Base-by-base conservation (phyloP, 2,113 vertebrate species). In the Myrmecophaga tridactyla region DNA sequence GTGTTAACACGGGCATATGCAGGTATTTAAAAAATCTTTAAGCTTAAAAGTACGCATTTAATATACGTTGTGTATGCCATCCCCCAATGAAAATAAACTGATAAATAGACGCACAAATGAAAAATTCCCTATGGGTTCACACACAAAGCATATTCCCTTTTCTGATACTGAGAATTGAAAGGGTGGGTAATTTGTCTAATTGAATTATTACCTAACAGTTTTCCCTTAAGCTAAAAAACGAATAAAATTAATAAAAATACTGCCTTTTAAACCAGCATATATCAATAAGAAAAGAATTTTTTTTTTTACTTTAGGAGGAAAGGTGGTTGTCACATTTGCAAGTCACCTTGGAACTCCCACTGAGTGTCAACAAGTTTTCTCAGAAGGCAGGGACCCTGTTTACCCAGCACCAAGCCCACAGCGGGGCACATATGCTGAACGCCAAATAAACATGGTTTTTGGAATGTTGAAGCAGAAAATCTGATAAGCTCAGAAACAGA, bases 191-290 rank as follows among this genome's bases (percentile, higher is more conserved):
- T 43, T 80, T 46, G 39, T 70, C 29, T 81, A 69, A 78, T 23
- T 87, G 62, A 95, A 94, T 75, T 88, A 93, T 95, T 70, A 75
- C 60, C 72, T 72, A 93, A 94, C 2, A 76, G 7, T 83, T 86
- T 93, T 46, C 62, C 41, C 93, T 93, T 84, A 94, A 91, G 86
- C 78, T 80, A 93, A 92, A 89, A 83, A 92, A 58, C 69, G 29
- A 69, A 78, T 65, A 83, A 86, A 75, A 65, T 58, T 63, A 82
- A 53, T 82, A 70, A 90, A 65, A 89, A 90, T 80, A 53, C 17
- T 51, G 15, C 43, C 34, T 48, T 76, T 34, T 34, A 51, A 18
- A 1, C 46, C 46, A 48, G 27, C 17, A 17, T n/a, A 39, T 56
- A 90, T 36, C n/a, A 65, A 11, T 65, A 95, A 67, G 80, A 86